Base-by-base conservation (phyloP, 2,888 invertebrate species). In the Epistrophe eligans region DNA sequence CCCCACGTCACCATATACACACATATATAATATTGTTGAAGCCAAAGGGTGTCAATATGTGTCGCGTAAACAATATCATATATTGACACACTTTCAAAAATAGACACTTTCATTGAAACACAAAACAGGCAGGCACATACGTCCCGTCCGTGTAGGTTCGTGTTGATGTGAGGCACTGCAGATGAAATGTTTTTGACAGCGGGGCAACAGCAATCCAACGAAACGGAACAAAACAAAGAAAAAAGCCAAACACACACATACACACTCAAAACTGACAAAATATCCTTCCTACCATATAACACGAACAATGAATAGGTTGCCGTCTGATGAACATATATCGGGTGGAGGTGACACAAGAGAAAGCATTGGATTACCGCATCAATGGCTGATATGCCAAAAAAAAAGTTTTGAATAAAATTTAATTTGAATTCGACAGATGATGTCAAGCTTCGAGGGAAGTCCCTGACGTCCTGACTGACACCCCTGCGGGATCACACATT, bases 341-440 rank as follows among this genome's bases (percentile, higher is more conserved):
- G 66, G 32, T 55, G 10, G 35, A 28, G 19, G 45, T 38, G 32
- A 67, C 66, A 52, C 38, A 60, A 43, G 62, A 64, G 71, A 28
- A 48, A 48, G 72, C 80, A 50, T 74, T 70, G 85, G 77, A 81
- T 85, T 81, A 77, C 73, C 81, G 81, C 85, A 85, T 85, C 85
- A 81, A 73, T 77, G 81, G 70, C 64, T 81, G 60, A 73, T 67
- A 58, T 43, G 40, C 35, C 50, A 74, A 64, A 79, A 77, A 62
- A 82, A 81, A 81, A 73, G 70, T 81, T 81, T 85, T 85, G 77
- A 79, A 85, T 85, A 81, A 81, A 81, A 85, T 81, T 85, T 85
- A 85, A 85, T 85, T 85, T 85, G 74, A 85, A 74, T 81, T 81
- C 85, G 85, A 85, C 85, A 85, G 81, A 85, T 85, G 85, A 85